Conservation (phyloP, 2,797 vertebrate genomes). For the Ceyx erithaca region DNA sequence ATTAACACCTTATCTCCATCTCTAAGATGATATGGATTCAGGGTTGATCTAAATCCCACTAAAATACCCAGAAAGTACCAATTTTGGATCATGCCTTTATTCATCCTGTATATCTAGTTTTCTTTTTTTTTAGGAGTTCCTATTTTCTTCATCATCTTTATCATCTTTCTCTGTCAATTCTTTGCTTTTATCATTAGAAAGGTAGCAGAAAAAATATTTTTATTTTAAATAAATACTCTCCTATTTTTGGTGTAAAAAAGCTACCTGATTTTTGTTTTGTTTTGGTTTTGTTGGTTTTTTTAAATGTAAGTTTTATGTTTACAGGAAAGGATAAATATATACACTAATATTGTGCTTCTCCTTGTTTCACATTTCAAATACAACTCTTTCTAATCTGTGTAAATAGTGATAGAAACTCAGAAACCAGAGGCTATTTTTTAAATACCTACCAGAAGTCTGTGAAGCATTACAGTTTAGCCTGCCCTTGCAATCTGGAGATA, state of each 20-base stretch:
- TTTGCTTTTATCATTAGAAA: constrained; percentile 23
- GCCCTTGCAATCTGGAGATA: constrained; percentile 52
- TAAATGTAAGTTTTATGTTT: background rate
- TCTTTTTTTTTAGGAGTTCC: background rate
- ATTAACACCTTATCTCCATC: background rate
- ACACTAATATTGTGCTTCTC: background rate
- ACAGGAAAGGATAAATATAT: background rate
- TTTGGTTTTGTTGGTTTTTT: background rate
- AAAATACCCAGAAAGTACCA: background rate
- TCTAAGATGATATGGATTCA: background rate
- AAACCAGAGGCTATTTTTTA: constrained; percentile 9
- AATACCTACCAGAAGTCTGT: background rate
- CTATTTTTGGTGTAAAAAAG: background rate
- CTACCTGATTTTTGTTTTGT: background rate
- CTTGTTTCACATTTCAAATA: background rate
- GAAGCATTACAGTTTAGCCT: background rate
- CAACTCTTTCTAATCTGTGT: background rate
- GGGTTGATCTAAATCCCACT: background rate
- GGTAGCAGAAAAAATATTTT: background rate
- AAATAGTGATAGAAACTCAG: background rate
- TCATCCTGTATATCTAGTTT: background rate
- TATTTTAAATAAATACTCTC: background rate
- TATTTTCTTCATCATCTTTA: background rate
- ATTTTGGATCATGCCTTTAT: background rate
- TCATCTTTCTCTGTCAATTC: background rate